These are phyloP conservation scores for Mantis religiosa DNA, from an alignment of 2,888 invertebrate genomes.

Conservation along the genomic window DNA sequence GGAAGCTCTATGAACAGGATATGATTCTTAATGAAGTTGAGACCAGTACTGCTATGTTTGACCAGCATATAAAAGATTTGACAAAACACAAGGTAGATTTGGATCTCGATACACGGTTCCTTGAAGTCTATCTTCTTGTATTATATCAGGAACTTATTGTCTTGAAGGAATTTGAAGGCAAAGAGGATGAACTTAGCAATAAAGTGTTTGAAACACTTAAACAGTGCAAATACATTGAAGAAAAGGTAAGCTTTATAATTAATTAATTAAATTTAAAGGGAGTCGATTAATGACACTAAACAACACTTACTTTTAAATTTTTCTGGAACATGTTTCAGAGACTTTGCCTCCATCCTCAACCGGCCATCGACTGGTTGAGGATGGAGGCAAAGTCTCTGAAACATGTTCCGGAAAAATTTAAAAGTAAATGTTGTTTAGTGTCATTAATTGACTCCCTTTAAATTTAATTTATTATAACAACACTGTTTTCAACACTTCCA, in stretches of 20 bases:
- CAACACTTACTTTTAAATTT: too few relatives aligned
- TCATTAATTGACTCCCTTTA: too few relatives aligned
- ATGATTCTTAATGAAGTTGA: slow-evolving; percentile 57
- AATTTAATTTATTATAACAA: too few relatives aligned
- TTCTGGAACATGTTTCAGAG: too few relatives aligned
- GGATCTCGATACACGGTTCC: slow-evolving; percentile 54
- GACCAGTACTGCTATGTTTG: slow-evolving; percentile 59
- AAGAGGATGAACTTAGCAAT: slow-evolving; percentile 60
- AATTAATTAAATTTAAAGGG: slow-evolving; percentile 43
- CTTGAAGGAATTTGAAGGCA: slow-evolving; percentile 66
- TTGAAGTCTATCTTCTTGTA: slow-evolving; percentile 61
- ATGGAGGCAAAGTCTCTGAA: too few relatives aligned
- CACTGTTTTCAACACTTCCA: too few relatives aligned
- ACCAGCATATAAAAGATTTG: slow-evolving; percentile 56
- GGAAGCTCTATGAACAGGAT: slow-evolving; percentile 52
- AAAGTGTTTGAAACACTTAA: slow-evolving; percentile 47
- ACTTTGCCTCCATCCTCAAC: too few relatives aligned
- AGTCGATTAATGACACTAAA: too few relatives aligned
- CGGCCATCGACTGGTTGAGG: too few relatives aligned
- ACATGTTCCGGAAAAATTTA: too few relatives aligned
- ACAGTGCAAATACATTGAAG: slow-evolving; percentile 34
- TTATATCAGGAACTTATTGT: slow-evolving; percentile 71
- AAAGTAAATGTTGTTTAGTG: too few relatives aligned
- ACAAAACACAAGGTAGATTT: slow-evolving; percentile 55
- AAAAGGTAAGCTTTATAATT: slow-evolving; percentile 34